A percentile compares a stretch with the other conserved stretches of the same genome.
These are phyloP conservation scores for Sciurus carolinensis DNA, from an alignment of 2,797 vertebrate genomes.

Conservation along the genomic window DNA sequence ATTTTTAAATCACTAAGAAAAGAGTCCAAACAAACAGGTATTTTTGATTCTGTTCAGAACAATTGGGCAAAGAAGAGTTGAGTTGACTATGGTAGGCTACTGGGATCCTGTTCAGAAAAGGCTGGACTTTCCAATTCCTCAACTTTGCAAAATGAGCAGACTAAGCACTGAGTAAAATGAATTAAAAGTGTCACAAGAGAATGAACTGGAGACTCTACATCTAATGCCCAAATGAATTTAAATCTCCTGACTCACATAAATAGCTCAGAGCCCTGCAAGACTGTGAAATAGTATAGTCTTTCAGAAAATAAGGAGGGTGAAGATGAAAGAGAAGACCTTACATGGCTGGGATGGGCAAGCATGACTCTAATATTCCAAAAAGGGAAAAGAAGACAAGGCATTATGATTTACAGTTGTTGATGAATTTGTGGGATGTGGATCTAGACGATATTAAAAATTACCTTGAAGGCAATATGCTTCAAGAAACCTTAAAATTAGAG, in stretches of 20 bases:
- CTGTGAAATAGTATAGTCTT: neutral
- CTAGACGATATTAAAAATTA: neutral
- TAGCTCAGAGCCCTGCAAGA: too few species aligned
- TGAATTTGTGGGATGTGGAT: neutral
- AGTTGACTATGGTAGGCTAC: neutral
- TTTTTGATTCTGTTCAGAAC: neutral
- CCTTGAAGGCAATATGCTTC: neutral
- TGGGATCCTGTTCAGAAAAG: neutral
- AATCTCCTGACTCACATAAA: neutral
- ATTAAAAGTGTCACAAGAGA: neutral
- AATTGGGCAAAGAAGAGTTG: neutral
- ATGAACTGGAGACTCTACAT: neutral
- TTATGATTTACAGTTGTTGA: neutral
- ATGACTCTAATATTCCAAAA: neutral
- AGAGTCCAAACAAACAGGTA: neutral
- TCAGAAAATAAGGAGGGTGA: neutral
- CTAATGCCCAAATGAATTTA: neutral
- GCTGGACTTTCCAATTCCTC: neutral
- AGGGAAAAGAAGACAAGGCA: neutral
- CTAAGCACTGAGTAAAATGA: neutral
- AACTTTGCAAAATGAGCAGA: neutral
- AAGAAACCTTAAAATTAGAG: neutral
- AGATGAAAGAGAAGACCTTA: neutral
- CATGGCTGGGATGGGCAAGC: too few species aligned
- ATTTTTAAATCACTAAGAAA: neutral